A percentile compares a stretch with the other conserved stretches of the same genome.
Conservation (phyloP, 2,113 vertebrate species). For the Diadophis punctatus region DNA sequence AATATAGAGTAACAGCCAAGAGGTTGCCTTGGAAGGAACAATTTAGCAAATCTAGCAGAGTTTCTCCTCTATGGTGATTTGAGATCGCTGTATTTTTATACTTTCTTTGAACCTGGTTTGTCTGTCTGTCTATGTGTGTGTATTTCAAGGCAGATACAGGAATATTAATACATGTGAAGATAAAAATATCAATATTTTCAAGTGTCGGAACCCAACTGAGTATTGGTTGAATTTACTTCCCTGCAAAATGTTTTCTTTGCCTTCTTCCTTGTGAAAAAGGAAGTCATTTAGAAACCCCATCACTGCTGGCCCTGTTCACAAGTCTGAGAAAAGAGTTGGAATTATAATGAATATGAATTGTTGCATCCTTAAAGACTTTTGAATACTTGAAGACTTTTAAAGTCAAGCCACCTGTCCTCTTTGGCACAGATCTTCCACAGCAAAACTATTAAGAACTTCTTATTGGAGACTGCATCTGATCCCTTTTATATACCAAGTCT, state of each 20-base stretch:
- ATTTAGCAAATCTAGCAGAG: neutral
- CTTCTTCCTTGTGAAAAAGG: neutral
- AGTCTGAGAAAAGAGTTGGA: neutral
- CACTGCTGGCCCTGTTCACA: neutral
- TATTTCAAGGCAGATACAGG: neutral
- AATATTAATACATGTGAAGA: neutral
- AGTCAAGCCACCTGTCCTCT: no score
- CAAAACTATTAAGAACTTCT: neutral
- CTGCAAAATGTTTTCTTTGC: neutral
- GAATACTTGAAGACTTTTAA: neutral
- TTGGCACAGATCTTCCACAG: neutral
- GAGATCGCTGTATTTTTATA: neutral
- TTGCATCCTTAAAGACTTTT: neutral
- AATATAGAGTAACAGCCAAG: constrained; percentile 55
- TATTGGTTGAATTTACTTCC: neutral
- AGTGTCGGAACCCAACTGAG: neutral
- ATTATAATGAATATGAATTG: neutral
- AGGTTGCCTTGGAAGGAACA: constrained; percentile 21
- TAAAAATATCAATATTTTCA: neutral
- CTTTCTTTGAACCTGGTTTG: neutral
- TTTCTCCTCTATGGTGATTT: constrained; percentile 11
- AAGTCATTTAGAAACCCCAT: neutral
- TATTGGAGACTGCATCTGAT: neutral
- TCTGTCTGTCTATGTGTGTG: neutral
- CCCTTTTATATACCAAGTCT: neutral